Evolutionary conservation across 1,140 invertebrate genomes (phyloP).

Genomic region (Aporrectodea caliginosa): DNA sequence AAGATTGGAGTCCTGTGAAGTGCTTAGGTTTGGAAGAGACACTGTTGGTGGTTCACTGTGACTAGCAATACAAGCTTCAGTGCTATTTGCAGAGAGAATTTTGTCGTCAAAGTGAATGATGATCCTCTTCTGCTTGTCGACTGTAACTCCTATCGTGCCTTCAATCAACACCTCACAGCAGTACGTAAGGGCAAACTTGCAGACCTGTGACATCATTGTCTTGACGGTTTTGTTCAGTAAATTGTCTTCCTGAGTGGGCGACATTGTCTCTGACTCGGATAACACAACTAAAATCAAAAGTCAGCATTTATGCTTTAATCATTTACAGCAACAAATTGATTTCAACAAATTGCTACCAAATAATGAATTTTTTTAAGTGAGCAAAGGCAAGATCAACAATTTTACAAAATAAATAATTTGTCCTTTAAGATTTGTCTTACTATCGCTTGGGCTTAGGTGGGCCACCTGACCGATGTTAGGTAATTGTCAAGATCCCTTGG

Average conservation of each 20-base stretch:
- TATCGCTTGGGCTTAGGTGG: too few species aligned
- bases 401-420: too few species aligned
- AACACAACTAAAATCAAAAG: too few species aligned
- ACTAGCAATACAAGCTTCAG: neutral
- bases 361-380: too few species aligned
- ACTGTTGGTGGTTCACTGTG: neutral
- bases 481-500: too few species aligned
- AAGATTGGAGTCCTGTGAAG: neutral
- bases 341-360: neutral
- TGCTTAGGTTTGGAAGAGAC: neutral
- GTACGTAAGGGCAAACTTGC: conserved; percentile 16
- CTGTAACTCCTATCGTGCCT: conserved; percentile 27
- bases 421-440: too few species aligned
- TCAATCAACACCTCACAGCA: conserved; percentile 21
- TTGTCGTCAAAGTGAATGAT: conserved; percentile 27
- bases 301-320: neutral
- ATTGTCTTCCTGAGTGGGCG: neutral
- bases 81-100: neutral
- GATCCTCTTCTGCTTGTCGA: conserved; percentile 24
- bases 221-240: conserved; percentile 23
- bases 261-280: neutral
- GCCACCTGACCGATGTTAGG: too few species aligned
- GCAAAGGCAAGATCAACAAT: too few species aligned
- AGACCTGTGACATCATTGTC: conserved; percentile 23
- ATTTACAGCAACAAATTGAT: neutral